Percentiles rank a stretch among this genome's conserved stretches.
Evolutionary conservation across 2,113 vertebrate genomes (phyloP).

Genomic region (Ia io): DNA sequence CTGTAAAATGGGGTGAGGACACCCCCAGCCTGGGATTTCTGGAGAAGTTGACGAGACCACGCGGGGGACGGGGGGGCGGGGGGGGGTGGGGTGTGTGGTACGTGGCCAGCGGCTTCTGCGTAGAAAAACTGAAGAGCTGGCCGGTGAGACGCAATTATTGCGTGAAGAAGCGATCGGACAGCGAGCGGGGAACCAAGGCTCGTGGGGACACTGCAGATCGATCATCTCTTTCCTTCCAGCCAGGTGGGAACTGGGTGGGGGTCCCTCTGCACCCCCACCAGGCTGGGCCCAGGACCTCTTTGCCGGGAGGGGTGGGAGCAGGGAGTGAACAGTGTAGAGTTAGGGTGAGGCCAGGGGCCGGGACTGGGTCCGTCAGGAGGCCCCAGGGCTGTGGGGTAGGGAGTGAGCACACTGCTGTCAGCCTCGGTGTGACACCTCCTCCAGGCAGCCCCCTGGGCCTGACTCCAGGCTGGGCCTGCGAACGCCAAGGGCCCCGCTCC

Average conservation of each 20-base stretch:
- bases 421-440: not conserved
- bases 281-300: rapidly evolving
- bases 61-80: rapidly evolving
- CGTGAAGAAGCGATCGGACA: rapidly evolving
- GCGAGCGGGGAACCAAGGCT: rapidly evolving
- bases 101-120: rapidly evolving
- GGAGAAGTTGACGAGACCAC: rapidly evolving
- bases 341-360: rapidly evolving
- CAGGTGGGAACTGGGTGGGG: not conserved
- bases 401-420: not conserved
- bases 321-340: not conserved
- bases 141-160: rapidly evolving
- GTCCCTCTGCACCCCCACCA: not conserved
- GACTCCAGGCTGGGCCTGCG: not conserved
- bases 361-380: not conserved
- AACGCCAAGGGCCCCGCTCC: not conserved
- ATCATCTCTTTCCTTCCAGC: not conserved
- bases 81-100: rapidly evolving
- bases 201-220: rapidly evolving
- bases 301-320: rapidly evolving
- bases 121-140: rapidly evolving
- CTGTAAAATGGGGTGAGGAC: rapidly evolving
- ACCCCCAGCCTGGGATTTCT: rapidly evolving
- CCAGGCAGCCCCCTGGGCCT: not conserved
- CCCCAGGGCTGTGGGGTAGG: not conserved